Evolutionary conservation across 2,888 invertebrate species (phyloP).

Genomic region (Caradrina clavipalpis): DNA sequence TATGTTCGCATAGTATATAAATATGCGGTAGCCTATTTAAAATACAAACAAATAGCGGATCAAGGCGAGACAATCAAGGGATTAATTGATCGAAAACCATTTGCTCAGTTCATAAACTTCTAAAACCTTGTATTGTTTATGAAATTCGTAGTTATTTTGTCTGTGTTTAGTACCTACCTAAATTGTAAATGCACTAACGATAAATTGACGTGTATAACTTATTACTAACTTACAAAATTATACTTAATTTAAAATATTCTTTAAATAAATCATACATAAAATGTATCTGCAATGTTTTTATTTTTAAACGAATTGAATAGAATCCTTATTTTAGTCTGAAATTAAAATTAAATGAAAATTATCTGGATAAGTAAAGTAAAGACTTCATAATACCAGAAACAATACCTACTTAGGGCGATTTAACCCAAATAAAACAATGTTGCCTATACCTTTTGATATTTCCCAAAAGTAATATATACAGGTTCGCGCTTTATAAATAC

Average conservation of each 20-base stretch:
- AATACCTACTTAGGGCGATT: no score
- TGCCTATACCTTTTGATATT: no score
- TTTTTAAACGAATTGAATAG: background rate
- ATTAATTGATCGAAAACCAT: conserved; percentile 22
- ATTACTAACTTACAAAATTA: conserved; percentile 59
- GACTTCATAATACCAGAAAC: no score
- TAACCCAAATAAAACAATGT: no score
- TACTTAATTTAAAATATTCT: conserved; percentile 73
- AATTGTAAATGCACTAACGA: conserved; percentile 48
- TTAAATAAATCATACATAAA: conserved; percentile 77
- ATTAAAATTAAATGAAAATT: no score
- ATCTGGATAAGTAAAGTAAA: no score
- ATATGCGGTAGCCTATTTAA: conserved; percentile 8
- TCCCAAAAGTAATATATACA: no score
- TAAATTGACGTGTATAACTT: conserved; percentile 53
- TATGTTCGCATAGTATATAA: background rate
- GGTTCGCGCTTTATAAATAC: no score
- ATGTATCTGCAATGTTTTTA: conserved; percentile 38
- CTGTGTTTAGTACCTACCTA: conserved; percentile 34
- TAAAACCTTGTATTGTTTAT: conserved; percentile 15
- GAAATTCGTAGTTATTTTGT: conserved; percentile 42
- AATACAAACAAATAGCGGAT: background rate
- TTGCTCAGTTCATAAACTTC: conserved; percentile 49
- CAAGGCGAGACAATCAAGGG: conserved; percentile 14
- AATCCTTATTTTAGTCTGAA: background rate